phyloP scores from a whole-genome alignment of 2,888 invertebrate species.

The Leptinotarsa haldemani region DNA sequence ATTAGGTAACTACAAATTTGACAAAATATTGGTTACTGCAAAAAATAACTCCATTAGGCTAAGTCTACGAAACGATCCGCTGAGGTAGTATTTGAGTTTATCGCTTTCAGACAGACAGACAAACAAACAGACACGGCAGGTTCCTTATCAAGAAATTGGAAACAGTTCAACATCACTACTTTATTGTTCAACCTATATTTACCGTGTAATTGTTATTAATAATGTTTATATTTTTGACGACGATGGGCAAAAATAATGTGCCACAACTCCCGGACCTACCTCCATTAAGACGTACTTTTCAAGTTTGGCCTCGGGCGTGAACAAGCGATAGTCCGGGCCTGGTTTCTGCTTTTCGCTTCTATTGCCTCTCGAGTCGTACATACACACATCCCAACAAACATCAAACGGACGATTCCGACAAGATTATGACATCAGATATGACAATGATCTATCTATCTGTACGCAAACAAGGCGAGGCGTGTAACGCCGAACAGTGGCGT shows the following conservation, averaged over 20 bases:
- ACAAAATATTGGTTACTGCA: too few species aligned
- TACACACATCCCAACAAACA: neutral
- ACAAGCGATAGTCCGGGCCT: neutral
- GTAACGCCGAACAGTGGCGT: slow-evolving; percentile 5
- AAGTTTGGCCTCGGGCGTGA: neutral
- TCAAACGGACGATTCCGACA: slow-evolving; percentile 8
- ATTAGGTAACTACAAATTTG: too few species aligned
- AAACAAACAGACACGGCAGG: too few species aligned
- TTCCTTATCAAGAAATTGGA: too few species aligned
- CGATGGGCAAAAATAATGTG: neutral
- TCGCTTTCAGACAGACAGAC: too few species aligned
- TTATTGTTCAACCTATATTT: too few species aligned
- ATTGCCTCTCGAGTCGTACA: slow-evolving; percentile 4
- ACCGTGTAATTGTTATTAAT: too few species aligned
- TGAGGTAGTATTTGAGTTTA: too few species aligned
- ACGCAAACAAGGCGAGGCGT: slow-evolving; percentile 19
- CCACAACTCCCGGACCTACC: neutral
- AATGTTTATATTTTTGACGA: neutral
- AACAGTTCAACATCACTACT: too few species aligned
- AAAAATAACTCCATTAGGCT: too few species aligned
- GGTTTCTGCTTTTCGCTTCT: slow-evolving; percentile 10
- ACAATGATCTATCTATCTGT: slow-evolving; percentile 17
- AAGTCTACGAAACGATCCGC: too few species aligned
- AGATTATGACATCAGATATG: slow-evolving; percentile 20
- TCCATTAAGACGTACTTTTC: neutral